Evolutionary conservation across 1,140 invertebrate species (phyloP).

Genomic region (Bombus confusus): DNA sequence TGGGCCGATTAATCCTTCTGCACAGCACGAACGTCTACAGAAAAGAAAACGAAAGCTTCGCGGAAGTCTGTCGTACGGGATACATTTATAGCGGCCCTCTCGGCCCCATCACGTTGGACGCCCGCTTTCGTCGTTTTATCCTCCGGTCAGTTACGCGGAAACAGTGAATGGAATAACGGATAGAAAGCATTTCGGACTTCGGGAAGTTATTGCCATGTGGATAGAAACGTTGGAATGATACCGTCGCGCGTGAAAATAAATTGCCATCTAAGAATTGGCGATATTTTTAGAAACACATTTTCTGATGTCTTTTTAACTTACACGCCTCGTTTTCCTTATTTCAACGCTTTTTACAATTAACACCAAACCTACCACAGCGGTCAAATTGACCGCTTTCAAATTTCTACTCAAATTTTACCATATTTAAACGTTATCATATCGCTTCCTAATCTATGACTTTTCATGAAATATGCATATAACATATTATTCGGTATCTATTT

Average conservation of each 20-base stretch:
- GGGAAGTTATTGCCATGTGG: neutral
- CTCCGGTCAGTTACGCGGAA: slow-evolving; percentile 44
- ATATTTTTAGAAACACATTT: neutral
- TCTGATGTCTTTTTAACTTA: neutral
- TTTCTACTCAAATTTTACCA: no score
- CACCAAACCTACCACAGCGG: no score
- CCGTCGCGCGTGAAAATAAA: neutral
- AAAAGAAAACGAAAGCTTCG: slow-evolving; percentile 47
- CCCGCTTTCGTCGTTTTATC: slow-evolving; percentile 37
- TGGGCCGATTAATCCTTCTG: slow-evolving; percentile 53
- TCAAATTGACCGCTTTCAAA: no score
- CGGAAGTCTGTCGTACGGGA: slow-evolving; percentile 41
- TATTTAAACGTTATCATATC: no score
- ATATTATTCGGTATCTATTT: no score
- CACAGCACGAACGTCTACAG: slow-evolving; percentile 7
- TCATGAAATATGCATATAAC: no score
- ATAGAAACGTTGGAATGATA: neutral
- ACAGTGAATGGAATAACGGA: slow-evolving; percentile 46
- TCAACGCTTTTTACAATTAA: no score
- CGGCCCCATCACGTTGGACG: slow-evolving; percentile 7
- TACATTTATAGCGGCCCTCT: slow-evolving; percentile 45
- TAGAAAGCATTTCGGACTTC: slow-evolving; percentile 10
- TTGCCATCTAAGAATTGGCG: neutral
- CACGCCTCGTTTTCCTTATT: no score
- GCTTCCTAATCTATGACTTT: no score